These are phyloP conservation scores for Whitmania pigra DNA, from an alignment of 1,140 invertebrate genomes.

Conservation along the genomic window DNA sequence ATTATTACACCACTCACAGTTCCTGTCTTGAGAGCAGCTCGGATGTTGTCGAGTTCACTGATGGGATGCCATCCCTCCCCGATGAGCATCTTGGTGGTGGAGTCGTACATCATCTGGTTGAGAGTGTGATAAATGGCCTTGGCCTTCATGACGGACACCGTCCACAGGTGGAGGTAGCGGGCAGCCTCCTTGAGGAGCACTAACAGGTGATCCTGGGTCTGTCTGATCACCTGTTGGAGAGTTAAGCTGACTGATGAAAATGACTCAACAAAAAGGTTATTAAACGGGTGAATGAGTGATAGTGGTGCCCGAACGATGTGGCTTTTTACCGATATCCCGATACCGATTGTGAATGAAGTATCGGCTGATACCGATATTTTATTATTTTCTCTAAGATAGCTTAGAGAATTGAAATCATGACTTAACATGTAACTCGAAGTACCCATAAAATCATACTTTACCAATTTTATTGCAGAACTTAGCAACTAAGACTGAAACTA, in stretches of 20 bases:
- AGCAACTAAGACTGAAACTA: no score
- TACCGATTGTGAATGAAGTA: no score
- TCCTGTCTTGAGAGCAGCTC: constrained; percentile 63
- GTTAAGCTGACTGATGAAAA: background rate
- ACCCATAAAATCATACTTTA: no score
- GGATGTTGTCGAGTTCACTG: constrained; percentile 74
- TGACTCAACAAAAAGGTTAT: background rate
- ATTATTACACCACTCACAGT: constrained; percentile 51
- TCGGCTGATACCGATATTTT: no score
- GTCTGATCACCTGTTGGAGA: constrained; percentile 57
- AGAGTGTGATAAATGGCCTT: constrained; percentile 62
- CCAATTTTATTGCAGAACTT: no score
- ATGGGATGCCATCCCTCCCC: constrained; percentile 97
- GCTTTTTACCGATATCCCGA: no score
- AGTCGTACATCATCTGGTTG: constrained; percentile 62
- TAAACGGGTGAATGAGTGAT: constrained; percentile 2
- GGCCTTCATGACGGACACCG: constrained; percentile 80
- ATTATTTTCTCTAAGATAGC: no score
- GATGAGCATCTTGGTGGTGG: constrained; percentile 77
- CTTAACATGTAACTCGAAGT: no score
- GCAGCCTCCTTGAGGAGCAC: constrained; percentile 80
- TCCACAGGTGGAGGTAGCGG: constrained; percentile 85
- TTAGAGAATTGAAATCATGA: no score
- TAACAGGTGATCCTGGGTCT: constrained; percentile 89
- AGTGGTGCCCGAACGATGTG: no score